phyloP scores from a whole-genome alignment of 2,888 invertebrate species.

The Drosophila phalerata region DNA sequence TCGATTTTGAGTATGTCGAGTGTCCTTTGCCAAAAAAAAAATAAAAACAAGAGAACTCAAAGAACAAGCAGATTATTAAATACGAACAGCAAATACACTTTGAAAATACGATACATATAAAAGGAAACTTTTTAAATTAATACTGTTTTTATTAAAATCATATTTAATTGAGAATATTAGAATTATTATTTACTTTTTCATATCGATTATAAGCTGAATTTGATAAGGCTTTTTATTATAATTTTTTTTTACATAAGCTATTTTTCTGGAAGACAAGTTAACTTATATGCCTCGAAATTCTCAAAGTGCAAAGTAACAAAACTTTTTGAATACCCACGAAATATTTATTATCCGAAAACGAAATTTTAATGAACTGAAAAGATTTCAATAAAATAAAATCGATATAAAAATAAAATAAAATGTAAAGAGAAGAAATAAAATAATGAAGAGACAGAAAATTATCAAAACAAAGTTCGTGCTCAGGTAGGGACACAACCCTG shows the following conservation, averaged over 20 bases:
- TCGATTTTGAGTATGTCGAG: constrained; percentile 77
- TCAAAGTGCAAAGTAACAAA: constrained; percentile 7
- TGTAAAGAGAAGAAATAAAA: constrained; percentile 56
- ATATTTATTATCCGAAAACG: constrained; percentile 84
- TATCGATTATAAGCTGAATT: too few species aligned
- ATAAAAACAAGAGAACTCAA: constrained; percentile 18
- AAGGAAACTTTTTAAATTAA: neutral
- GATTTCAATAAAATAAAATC: constrained; percentile 68
- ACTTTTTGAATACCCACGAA: constrained; percentile 43
- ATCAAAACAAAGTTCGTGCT: constrained; percentile 65
- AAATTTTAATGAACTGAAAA: constrained; percentile 84
- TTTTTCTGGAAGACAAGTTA: neutral
- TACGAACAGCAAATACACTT: constrained; percentile 40
- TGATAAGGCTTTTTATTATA: neutral
- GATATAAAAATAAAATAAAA: constrained; percentile 60
- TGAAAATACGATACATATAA: neutral
- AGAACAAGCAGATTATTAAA: neutral
- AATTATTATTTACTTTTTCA: neutral
- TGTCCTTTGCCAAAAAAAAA: constrained; percentile 50
- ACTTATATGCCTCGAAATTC: neutral
- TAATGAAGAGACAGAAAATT: constrained; percentile 67
- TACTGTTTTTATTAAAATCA: neutral
- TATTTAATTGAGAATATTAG: neutral
- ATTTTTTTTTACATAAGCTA: neutral
- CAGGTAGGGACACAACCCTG: constrained; percentile 36